Base-by-base conservation (phyloP, 1,140 invertebrate genomes). In the Oncopodura yosiiana region DNA sequence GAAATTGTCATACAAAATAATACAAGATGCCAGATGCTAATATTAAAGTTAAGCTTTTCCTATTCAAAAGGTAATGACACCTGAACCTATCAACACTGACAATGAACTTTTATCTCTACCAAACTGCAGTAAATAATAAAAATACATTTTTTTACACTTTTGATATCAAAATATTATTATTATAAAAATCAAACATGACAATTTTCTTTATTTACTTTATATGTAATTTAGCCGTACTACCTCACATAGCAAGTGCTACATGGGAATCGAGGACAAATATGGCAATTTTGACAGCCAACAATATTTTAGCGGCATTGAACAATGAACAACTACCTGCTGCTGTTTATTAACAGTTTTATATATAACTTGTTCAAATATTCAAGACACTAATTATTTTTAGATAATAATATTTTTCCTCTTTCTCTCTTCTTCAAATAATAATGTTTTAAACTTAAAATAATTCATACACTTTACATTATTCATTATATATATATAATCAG, bases 211-310 rank as follows among this genome's bases (percentile, higher is more conserved):
- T 3, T 24, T 24, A n/a, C 23, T 48, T 45, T 62, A 60, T 58
- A 69, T 53, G 48, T 55, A 36, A 76, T 77, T 74, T 76, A 79
- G 83, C 93, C 12, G 70, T 95, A 38, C 67, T 94, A 42, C 93
- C 93, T 3, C 92, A 96, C 67, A 90, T 96, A 65, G 92, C 88
- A n/a, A 94, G 89, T 74, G 91, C 91, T 9, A 80, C 84, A 6
- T 77, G 77, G 41, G 78, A 84, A 69, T 82, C 88, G 0, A 77
- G 90, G 60, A 77, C 79, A 46, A 77, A 78, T 61, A 95, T 95
- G 92, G 81, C 82, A n/a, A 71, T 78, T 29, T 70, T 94, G 24
- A 86, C 87, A n/a, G 87, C 85, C 0, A 71, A 78, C 54, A 95
- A 95, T 75, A 87, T 95, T 63, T 66, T 92, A 19, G 78, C 82